Conservation (phyloP, 2,888 invertebrate genomes). For the Sphaerophoria taeniata region DNA sequence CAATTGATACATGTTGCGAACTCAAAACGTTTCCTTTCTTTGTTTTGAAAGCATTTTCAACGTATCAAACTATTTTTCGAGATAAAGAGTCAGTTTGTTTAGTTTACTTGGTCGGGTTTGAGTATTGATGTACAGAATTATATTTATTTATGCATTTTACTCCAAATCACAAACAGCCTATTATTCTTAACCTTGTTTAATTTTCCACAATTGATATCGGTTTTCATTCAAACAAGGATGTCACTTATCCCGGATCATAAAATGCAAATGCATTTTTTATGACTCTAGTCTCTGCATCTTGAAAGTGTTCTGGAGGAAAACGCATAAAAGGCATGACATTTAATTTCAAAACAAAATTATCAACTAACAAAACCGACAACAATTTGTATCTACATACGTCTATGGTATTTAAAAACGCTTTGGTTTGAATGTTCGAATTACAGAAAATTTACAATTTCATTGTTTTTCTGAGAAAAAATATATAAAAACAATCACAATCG, state of each 20-base stretch:
- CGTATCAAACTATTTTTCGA: too few relatives aligned
- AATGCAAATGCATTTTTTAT: conserved; percentile 35
- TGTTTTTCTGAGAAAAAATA: conserved; percentile 50
- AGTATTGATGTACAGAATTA: not conserved
- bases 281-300: not conserved
- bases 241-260: conserved; percentile 11
- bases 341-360: conserved; percentile 68
- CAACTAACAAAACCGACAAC: conserved; percentile 46
- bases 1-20: too few relatives aligned
- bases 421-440: conserved; percentile 26
- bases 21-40: too few relatives aligned
- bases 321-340: conserved; percentile 39
- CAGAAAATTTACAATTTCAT: conserved; percentile 20
- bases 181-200: not conserved
- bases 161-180: not conserved
- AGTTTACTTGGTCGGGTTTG: too few relatives aligned
- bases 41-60: too few relatives aligned
- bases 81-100: too few relatives aligned
- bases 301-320: not conserved
- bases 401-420: conserved; percentile 67
- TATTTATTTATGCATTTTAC: not conserved
- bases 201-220: not conserved
- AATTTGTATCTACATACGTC: conserved; percentile 45
- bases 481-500: conserved; percentile 57
- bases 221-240: conserved; percentile 19